Conservation (phyloP, 2,113 vertebrate genomes). For the Alligator sinensis region DNA sequence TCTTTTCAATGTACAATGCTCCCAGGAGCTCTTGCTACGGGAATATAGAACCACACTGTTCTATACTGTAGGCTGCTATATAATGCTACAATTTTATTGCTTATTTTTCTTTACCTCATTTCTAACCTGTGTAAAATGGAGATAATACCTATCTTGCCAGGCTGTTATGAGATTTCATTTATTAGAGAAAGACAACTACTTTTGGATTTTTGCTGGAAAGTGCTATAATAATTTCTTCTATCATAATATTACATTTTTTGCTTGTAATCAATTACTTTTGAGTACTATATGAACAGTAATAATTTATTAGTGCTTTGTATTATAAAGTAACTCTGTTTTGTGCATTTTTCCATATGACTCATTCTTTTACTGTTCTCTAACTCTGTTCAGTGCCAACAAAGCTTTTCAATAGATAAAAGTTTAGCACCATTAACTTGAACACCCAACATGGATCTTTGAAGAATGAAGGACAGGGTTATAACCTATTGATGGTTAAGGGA, state of each 20-base stretch:
- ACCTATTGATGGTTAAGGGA: not conserved
- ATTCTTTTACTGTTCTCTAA: not conserved
- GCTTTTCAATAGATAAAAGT: not conserved
- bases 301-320: not conserved
- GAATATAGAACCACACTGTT: not conserved
- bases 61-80: not conserved
- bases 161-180: not conserved
- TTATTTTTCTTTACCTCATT: fast-evolving
- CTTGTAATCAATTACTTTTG: not conserved
- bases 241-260: not conserved
- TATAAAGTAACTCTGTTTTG: not conserved
- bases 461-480: slow-evolving; percentile 3
- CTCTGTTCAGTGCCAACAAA: not conserved
- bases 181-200: not conserved
- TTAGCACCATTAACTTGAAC: not conserved
- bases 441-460: not conserved
- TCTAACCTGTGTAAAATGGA: not conserved
- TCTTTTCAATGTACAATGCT: not conserved
- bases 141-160: not conserved
- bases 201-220: not conserved
- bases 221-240: not conserved
- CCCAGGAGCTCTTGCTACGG: not conserved
- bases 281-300: not conserved
- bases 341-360: not conserved
- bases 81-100: fast-evolving